Percentiles rank a stretch among this genome's conserved stretches.
Evolutionary conservation across 2,797 vertebrate species (phyloP).

Genomic region (Catharus ustulatus): DNA sequence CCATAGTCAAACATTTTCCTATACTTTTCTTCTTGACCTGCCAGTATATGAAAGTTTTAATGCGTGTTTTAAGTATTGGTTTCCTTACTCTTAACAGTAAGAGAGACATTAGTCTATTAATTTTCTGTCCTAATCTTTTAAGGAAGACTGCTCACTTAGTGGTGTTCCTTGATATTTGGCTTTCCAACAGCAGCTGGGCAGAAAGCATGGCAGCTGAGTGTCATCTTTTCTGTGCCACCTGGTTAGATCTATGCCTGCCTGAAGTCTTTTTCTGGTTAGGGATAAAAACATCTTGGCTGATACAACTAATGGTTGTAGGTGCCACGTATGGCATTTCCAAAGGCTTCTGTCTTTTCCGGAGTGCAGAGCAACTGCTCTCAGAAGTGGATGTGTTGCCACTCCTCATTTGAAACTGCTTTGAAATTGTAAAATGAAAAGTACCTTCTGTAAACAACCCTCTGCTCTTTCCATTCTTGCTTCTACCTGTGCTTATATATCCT

Average conservation of each 20-base stretch:
- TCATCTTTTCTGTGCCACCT: background rate
- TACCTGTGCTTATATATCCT: background rate
- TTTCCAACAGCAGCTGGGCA: background rate
- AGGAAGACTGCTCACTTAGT: background rate
- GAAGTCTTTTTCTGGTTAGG: background rate
- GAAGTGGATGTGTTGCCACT: background rate
- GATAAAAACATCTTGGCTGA: background rate
- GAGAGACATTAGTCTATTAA: background rate
- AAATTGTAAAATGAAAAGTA: background rate
- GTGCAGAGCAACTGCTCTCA: background rate
- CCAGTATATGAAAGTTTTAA: background rate
- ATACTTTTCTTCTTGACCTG: background rate
- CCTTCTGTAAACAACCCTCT: background rate
- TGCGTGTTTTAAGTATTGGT: background rate
- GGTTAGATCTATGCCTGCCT: background rate
- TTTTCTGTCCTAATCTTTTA: background rate
- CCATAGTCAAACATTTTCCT: background rate
- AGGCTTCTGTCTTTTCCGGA: background rate
- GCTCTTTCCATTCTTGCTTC: background rate
- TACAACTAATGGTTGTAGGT: background rate
- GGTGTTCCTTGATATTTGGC: background rate
- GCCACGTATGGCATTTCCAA: accelerated
- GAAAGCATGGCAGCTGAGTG: background rate
- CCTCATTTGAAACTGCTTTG: background rate
- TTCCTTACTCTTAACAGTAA: background rate